Evolutionary conservation across 2,888 invertebrate genomes (phyloP).

Genomic region (Leptinotarsa rubiginosa): DNA sequence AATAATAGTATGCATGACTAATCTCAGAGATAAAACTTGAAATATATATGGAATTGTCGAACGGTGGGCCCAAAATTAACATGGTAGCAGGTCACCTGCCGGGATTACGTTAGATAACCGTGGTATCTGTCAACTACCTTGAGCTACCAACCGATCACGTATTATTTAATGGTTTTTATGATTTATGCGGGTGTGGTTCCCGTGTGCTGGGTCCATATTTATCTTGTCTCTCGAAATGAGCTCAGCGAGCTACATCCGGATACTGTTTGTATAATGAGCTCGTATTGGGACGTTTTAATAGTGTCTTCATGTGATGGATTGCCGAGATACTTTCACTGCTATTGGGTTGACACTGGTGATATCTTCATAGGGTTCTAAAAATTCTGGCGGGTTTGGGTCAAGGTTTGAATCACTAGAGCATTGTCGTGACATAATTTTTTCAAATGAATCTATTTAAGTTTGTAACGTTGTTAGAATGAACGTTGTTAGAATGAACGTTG

Average conservation of each 20-base stretch:
- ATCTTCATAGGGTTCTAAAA: not conserved
- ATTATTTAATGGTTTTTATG: constrained; percentile 58
- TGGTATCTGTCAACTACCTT: constrained; percentile 59
- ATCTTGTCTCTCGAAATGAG: constrained; percentile 47
- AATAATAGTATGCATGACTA: not conserved
- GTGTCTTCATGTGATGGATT: constrained; percentile 26
- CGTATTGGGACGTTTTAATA: constrained; percentile 37
- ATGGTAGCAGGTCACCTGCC: constrained; percentile 58
- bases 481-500: no score
- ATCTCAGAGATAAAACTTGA: constrained; percentile 1
- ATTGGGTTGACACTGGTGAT: not conserved
- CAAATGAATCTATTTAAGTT: no score
- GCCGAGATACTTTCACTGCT: not conserved
- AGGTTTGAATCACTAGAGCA: not conserved
- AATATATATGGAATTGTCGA: constrained; percentile 15
- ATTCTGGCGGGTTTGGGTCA: not conserved
- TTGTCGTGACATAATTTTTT: not conserved
- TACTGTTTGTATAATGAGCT: constrained; percentile 37
- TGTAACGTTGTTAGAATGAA: no score
- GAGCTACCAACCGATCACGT: constrained; percentile 58
- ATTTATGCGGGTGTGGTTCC: constrained; percentile 58
- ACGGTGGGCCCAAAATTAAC: constrained; percentile 45
- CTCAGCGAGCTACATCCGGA: constrained; percentile 47
- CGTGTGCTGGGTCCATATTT: constrained; percentile 47
- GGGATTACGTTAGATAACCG: constrained; percentile 57